A percentile compares a stretch with the other conserved stretches of the same genome.
Evolutionary conservation across 2,888 invertebrate genomes (phyloP).

Genomic region (Anorthoa munda): DNA sequence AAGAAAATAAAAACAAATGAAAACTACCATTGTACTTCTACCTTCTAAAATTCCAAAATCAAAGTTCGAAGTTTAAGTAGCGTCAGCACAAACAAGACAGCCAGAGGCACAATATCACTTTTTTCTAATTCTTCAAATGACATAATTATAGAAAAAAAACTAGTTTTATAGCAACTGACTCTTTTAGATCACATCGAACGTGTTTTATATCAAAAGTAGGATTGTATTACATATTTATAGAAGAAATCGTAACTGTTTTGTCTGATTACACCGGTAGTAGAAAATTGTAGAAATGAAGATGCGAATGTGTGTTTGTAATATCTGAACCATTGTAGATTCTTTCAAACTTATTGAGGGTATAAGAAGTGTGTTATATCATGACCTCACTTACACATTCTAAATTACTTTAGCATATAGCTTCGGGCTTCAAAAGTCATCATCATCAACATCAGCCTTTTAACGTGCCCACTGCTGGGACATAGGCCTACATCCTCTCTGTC

Average conservation of each 20-base stretch:
- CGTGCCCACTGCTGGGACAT: too few species aligned
- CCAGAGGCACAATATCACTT: constrained; percentile 71
- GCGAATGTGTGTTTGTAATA: not conserved
- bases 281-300: constrained; percentile 1
- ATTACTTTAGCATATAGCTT: not conserved
- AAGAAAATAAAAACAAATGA: not conserved
- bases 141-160: constrained; percentile 78
- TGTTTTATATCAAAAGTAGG: constrained; percentile 31
- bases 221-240: constrained; percentile 32
- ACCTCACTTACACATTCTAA: not conserved
- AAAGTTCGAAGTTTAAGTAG: constrained; percentile 61
- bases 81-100: constrained; percentile 12
- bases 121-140: constrained; percentile 71
- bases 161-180: constrained; percentile 22
- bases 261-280: constrained; percentile 4
- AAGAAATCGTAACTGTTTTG: constrained; percentile 45
- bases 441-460: too few species aligned
- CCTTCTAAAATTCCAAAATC: constrained; percentile 12
- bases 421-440: too few species aligned
- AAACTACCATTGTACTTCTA: not conserved
- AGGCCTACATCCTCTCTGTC: too few species aligned
- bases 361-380: not conserved
- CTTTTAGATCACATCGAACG: constrained; percentile 33
- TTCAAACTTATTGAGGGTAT: not conserved
- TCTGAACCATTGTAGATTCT: constrained; percentile 3